Conservation (phyloP, 1,140 invertebrate species). For the Drosophila pachea region DNA sequence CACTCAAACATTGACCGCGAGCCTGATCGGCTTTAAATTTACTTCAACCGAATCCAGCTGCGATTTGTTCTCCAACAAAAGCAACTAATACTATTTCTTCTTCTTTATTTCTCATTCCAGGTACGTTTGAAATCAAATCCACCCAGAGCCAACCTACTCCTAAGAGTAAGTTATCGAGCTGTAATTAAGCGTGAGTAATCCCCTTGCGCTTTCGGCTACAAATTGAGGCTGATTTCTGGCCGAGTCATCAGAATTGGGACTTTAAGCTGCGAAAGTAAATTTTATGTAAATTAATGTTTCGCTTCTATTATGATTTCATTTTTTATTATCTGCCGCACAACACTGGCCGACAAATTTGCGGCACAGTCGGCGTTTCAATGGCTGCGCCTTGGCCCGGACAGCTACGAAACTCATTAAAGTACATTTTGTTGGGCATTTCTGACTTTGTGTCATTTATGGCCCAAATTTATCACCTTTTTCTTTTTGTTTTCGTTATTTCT, state of each 20-base stretch:
- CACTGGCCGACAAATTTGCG: slow-evolving; percentile 13
- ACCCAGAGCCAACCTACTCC: too few species aligned
- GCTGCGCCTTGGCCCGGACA: not conserved
- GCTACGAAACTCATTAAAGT: slow-evolving; percentile 47
- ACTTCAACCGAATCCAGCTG: not conserved
- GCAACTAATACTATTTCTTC: not conserved
- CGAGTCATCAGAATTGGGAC: not conserved
- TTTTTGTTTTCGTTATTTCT: too few species aligned
- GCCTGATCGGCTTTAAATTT: not conserved
- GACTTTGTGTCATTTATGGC: slow-evolving; percentile 60
- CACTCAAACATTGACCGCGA: too few species aligned
- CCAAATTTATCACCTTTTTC: slow-evolving; percentile 54
- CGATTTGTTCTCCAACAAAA: too few species aligned
- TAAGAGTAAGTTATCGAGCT: too few species aligned
- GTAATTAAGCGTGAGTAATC: too few species aligned
- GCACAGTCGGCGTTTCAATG: slow-evolving; percentile 7
- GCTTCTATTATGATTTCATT: slow-evolving; percentile 53
- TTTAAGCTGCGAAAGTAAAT: slow-evolving; percentile 30
- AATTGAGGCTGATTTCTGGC: not conserved
- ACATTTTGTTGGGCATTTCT: slow-evolving; percentile 58
- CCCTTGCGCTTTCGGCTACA: too few species aligned
- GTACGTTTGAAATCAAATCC: slow-evolving; percentile 21
- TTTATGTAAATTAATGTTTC: slow-evolving; percentile 62
- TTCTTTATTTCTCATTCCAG: slow-evolving; percentile 17
- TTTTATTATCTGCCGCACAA: slow-evolving; percentile 48